Percentiles rank a stretch among this genome's conserved stretches.
Conservation (phyloP, 2,797 vertebrate genomes). For the Melanotaenia pygmaea region DNA sequence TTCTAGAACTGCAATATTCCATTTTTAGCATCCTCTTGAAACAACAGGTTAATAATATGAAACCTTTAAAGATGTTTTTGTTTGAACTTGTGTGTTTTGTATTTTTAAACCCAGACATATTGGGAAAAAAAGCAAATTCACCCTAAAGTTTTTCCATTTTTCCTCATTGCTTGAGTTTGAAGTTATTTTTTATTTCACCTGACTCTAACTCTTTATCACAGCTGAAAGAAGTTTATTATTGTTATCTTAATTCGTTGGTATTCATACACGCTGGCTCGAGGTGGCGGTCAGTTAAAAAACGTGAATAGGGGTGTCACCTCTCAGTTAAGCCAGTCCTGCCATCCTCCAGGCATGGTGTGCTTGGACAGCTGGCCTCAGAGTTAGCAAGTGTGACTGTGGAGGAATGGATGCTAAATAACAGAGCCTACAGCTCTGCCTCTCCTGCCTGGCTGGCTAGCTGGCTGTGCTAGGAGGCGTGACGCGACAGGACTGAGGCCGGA, state of each 20-base stretch:
- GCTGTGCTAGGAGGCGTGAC: slow-evolving; percentile 64
- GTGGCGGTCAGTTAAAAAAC: slow-evolving; percentile 64
- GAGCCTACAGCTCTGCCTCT: slow-evolving; percentile 46
- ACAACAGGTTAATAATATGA: too few species aligned
- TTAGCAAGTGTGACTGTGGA: slow-evolving; percentile 73
- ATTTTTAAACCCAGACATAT: too few species aligned
- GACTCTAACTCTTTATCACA: slow-evolving; percentile 12
- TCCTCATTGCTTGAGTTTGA: slow-evolving; percentile 21
- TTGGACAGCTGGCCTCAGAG: slow-evolving; percentile 73
- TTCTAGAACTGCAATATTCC: too few species aligned
- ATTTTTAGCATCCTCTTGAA: too few species aligned
- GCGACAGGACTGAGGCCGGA: slow-evolving; percentile 65
- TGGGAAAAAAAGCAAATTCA: background rate
- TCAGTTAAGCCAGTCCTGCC: slow-evolving; percentile 65
- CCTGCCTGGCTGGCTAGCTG: slow-evolving; percentile 36
- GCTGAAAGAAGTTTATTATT: slow-evolving; percentile 19
- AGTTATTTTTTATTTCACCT: slow-evolving; percentile 34
- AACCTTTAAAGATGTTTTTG: too few species aligned
- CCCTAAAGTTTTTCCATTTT: slow-evolving; percentile 8
- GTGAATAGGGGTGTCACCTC: slow-evolving; percentile 68
- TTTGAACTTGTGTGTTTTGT: too few species aligned
- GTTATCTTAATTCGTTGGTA: slow-evolving; percentile 51
- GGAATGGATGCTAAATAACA: slow-evolving; percentile 67
- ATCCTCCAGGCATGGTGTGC: slow-evolving; percentile 63
- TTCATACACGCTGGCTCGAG: slow-evolving; percentile 59